Percentiles rank a stretch among this genome's conserved stretches.
Conservation (phyloP, 2,888 invertebrate genomes). For the Baccha elongata region DNA sequence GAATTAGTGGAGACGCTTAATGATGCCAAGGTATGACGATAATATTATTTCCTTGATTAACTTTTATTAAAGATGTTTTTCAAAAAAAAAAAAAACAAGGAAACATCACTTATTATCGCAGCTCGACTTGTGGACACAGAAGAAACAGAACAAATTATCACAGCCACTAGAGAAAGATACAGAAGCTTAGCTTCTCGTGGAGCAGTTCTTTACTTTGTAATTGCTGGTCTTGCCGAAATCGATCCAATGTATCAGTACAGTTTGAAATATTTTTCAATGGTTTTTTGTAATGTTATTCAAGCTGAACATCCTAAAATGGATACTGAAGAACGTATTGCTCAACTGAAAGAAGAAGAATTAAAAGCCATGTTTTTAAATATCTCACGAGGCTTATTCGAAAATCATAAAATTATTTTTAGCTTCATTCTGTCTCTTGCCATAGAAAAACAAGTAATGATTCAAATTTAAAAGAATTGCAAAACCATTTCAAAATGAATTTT, state of each 20-base stretch:
- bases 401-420: slow-evolving; percentile 94
- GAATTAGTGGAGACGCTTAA: slow-evolving; percentile 91
- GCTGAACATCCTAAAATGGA: slow-evolving; percentile 87
- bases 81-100: slow-evolving; percentile 83
- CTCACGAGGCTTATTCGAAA: slow-evolving; percentile 94
- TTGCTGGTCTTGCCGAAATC: slow-evolving; percentile 93
- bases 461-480: not conserved
- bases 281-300: slow-evolving; percentile 92
- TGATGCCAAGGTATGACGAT: slow-evolving; percentile 78
- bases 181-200: slow-evolving; percentile 93
- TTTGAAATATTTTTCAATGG: slow-evolving; percentile 91
- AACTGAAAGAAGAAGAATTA: slow-evolving; percentile 90
- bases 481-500: not conserved
- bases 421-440: slow-evolving; percentile 92
- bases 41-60: not conserved
- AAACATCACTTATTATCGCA: slow-evolving; percentile 94
- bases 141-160: slow-evolving; percentile 93
- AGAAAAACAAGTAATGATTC: slow-evolving; percentile 83
- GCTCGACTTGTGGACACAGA: slow-evolving; percentile 93
- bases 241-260: slow-evolving; percentile 99
- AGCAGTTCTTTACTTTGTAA: slow-evolving; percentile 94
- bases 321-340: slow-evolving; percentile 87
- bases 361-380: slow-evolving; percentile 93
- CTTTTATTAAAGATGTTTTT: not conserved
- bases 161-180: slow-evolving; percentile 93